These are phyloP conservation scores for Mesochorus sp. DNA, from an alignment of 2,888 invertebrate genomes.

Conservation along the genomic window DNA sequence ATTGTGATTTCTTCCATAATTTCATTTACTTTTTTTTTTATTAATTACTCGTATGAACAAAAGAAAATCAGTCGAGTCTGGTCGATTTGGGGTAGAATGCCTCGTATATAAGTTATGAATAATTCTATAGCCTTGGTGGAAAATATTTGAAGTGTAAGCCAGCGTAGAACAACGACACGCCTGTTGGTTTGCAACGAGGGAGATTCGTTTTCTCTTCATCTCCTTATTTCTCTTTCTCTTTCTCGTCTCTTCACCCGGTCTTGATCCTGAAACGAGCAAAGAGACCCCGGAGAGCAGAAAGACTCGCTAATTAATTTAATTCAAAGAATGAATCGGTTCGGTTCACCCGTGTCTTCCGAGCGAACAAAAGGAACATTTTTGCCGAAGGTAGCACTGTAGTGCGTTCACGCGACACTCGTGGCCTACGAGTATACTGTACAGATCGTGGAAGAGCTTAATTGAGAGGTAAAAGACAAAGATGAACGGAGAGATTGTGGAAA, in stretches of 20 bases:
- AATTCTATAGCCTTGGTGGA: constrained; percentile 31
- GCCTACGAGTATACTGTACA: constrained; percentile 11
- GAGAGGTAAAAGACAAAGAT: constrained; percentile 39
- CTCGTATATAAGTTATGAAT: neutral
- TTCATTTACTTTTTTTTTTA: too few relatives aligned
- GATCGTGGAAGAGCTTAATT: constrained; percentile 30
- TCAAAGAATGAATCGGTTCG: constrained; percentile 60
- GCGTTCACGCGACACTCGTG: neutral
- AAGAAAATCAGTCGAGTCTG: neutral
- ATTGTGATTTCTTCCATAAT: too few relatives aligned
- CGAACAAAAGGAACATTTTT: constrained; percentile 39
- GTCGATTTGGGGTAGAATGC: neutral
- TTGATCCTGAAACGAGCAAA: constrained; percentile 26
- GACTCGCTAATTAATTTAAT: constrained; percentile 60
- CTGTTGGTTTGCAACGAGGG: neutral
- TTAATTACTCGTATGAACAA: neutral
- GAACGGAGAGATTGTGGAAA: neutral
- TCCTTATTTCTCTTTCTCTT: constrained; percentile 4
- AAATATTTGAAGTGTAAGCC: constrained; percentile 39
- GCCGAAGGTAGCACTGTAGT: neutral
- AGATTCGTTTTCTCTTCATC: constrained; percentile 7
- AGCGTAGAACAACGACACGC: constrained; percentile 24
- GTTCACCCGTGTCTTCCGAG: constrained; percentile 45
- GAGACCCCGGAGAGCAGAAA: constrained; percentile 22
- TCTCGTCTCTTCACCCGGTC: neutral